Conservation (phyloP, 2,888 invertebrate species). For the Agrilus mali region DNA sequence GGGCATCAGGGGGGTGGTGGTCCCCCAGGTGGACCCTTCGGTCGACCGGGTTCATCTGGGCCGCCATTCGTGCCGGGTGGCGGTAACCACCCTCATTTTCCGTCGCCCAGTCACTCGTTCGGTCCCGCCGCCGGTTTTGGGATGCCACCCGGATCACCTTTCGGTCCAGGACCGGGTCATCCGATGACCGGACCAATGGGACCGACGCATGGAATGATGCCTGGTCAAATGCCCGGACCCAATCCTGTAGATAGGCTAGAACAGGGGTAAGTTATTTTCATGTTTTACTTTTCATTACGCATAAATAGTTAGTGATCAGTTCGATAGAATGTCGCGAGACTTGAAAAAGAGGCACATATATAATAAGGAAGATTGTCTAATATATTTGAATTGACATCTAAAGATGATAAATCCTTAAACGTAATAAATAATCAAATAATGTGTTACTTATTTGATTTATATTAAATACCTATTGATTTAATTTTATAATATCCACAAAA, state of each 20-base stretch:
- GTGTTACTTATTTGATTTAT: too few species aligned
- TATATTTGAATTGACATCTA: too few species aligned
- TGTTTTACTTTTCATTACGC: constrained; percentile 4
- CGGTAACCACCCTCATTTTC: constrained; percentile 52
- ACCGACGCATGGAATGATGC: constrained; percentile 46
- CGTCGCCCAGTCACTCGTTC: constrained; percentile 47
- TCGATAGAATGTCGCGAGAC: not conserved
- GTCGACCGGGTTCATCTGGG: constrained; percentile 52
- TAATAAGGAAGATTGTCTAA: too few species aligned
- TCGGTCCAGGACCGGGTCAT: constrained; percentile 50
- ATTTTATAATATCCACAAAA: too few species aligned
- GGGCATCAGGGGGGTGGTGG: constrained; percentile 40
- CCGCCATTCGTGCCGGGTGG: constrained; percentile 62
- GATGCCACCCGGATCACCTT: constrained; percentile 59
- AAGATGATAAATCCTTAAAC: too few species aligned
- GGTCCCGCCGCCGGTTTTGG: constrained; percentile 50
- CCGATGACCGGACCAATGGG: constrained; percentile 51
- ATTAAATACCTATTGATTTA: too few species aligned
- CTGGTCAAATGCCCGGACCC: constrained; percentile 51
- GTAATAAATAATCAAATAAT: too few species aligned
- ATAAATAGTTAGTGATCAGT: not conserved
- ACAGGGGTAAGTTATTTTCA: constrained; percentile 48
- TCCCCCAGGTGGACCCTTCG: constrained; percentile 38
- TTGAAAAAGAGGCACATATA: not conserved
- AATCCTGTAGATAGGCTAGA: constrained; percentile 74